Evolutionary conservation across 2,113 vertebrate species (phyloP), one percentile per base, ranked within the genome.

Genomic region (Strigops habroptila): DNA sequence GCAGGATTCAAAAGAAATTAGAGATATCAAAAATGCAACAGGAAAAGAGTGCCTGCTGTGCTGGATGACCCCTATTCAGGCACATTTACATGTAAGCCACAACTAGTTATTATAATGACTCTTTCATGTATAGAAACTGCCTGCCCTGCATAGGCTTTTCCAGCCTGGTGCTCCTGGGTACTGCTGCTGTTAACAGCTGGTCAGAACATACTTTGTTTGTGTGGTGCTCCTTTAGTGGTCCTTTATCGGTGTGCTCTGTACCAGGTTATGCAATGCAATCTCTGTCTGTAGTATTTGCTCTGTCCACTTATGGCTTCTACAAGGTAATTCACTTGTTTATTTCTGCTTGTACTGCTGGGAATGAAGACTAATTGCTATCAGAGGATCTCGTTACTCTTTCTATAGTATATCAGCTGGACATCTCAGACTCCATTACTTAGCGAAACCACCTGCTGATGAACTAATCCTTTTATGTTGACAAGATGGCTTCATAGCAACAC

Each of bases 321-420:
- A 12, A 68, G 33, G 46, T 30, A 92, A 44, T 35, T 63, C 28
- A 9, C 55, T 86, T 41, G 15, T 49, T 85, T 73, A 9, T 35
- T 85, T 51, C 86, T 83, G 48, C 68, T 69, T 30, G 16, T 55
- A 14, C 53, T 80, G 53, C 78, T 44, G 67, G 71, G 39, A 62
- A 30, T 19, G 68, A 89, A 82, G 49, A 46, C 73, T 94, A 93
- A 74, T 78, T 92, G 77, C 80, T 55, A 30, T 37, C 78, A 57
- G 51, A 88, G 46, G 15, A 46, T 70, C 75, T 90, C 0, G 0
- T 75, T 92, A 22, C 41, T 82, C 49, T 65, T 70, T 44, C 43
- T 46, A 1, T 12, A 69, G 37, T 39, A 48, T n/a, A 69, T 84
- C 77, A 64, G 67, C 63, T 83, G 91, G 78, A 28, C 75, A 74